A percentile compares a stretch with the other conserved stretches of the same genome.
Evolutionary conservation across 2,797 vertebrate genomes (phyloP).

Genomic region (Protonibea diacanthus): DNA sequence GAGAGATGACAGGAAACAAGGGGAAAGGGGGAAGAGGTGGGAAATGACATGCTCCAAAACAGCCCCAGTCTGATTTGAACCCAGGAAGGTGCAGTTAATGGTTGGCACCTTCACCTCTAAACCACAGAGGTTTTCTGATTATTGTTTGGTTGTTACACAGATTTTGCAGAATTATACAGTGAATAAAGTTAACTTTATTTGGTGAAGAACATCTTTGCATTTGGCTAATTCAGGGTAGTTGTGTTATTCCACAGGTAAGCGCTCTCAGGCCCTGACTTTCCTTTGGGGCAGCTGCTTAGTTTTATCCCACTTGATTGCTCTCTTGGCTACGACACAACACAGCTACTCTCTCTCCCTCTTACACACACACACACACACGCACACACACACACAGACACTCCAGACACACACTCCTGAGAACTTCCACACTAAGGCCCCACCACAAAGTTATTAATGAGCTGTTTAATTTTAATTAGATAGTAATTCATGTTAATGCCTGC

Average conservation of each 20-base stretch:
- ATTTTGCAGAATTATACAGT: constrained; percentile 37
- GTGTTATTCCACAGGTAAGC: constrained; percentile 69
- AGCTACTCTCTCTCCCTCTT: constrained; percentile 40
- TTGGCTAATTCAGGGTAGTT: constrained; percentile 29
- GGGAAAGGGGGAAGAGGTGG: neutral
- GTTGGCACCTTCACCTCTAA: constrained; percentile 1
- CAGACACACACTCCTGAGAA: constrained; percentile 73
- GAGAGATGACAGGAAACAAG: neutral
- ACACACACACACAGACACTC: constrained; percentile 48
- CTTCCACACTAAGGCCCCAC: constrained; percentile 82
- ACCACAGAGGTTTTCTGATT: constrained; percentile 4
- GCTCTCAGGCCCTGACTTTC: constrained; percentile 65
- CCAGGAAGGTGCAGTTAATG: constrained; percentile 2
- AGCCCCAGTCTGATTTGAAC: no score
- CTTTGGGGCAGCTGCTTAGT: constrained; percentile 69
- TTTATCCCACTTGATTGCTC: constrained; percentile 78
- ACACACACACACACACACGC: constrained; percentile 37
- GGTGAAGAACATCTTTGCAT: constrained; percentile 41
- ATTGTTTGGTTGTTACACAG: neutral
- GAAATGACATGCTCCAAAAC: no score
- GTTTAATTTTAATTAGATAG: constrained; percentile 89
- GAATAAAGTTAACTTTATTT: constrained; percentile 65
- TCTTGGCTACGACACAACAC: constrained; percentile 76
- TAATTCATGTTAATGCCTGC: constrained; percentile 89
- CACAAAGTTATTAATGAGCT: constrained; percentile 88